Conservation (phyloP, 2,888 invertebrate genomes). For the Drosophila imparisetae region DNA sequence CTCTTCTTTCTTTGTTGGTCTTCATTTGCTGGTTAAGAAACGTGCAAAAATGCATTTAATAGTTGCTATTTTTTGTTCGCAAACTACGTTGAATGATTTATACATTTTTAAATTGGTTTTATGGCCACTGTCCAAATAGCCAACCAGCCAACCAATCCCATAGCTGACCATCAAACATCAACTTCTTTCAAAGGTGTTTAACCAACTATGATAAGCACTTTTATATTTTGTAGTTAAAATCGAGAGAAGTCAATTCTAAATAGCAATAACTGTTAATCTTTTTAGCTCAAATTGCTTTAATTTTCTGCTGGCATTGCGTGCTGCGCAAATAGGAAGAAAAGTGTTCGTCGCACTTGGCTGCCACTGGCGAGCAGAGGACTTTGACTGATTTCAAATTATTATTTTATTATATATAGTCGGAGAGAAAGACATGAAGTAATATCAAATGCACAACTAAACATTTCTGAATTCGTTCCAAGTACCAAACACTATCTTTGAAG, state of each 20-base stretch:
- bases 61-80: conserved; percentile 54
- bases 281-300: not conserved
- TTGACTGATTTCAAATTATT: conserved; percentile 30
- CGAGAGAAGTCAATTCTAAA: not conserved
- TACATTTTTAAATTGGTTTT: conserved; percentile 61
- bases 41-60: conserved; percentile 78
- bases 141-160: not conserved
- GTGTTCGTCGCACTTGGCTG: conserved; percentile 66
- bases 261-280: conserved; percentile 1
- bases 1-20: conserved; percentile 7
- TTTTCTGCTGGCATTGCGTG: conserved; percentile 35
- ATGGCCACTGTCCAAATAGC: conserved; percentile 36
- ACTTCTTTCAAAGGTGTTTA: conserved; percentile 9
- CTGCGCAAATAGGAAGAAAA: conserved; percentile 57
- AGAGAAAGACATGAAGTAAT: not conserved
- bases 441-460: not conserved
- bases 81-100: conserved; percentile 63
- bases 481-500: not conserved
- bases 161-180: not conserved
- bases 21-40: conserved; percentile 45
- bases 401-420: conserved; percentile 29
- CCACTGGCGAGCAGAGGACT: conserved; percentile 51
- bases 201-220: not conserved
- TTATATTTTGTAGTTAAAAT: not conserved
- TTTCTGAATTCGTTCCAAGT: not conserved